Base-by-base conservation (phyloP, 1,140 invertebrate genomes). In the Eufriesea mexicana region DNA sequence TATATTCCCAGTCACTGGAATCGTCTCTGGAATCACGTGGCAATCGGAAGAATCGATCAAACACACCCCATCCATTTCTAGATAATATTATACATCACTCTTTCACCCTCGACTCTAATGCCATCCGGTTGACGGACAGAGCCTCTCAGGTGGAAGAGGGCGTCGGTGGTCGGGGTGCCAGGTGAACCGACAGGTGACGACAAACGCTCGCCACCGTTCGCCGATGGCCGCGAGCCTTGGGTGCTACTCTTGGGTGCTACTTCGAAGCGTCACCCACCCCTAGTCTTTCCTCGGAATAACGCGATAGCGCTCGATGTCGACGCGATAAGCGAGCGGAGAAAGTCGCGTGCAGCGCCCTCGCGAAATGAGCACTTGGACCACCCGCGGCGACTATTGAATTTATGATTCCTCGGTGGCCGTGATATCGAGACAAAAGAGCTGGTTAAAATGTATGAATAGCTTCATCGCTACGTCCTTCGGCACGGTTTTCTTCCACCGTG, bases 361-460 rank as follows among this genome's bases (percentile, higher is more conserved):
- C 18, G 45, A 78, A 78, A 68, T 78, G 75, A 25, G 35, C 62
- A 51, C 66, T 25, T 20, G 59, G 25, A 28, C 72, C 72, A 25
- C 68, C 59, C n/a, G 47, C 14, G 61, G 79, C 9, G 6, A 9
- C 45, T 23, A 25, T 25, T 67, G 51, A 83, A 83, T 83, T 83
- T 47, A 78, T 78, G 55, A 78, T 62, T 68, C 25, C 62, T 20
- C 23, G 14, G 49, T 5, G 6, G 25, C 49, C 54, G 16, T 5
- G 23, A 10, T 54, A 66, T 49, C 62, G 66, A 25, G 20, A 54
- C 74, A 71, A 77, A 68, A 10, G n/a, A 12, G 20, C 74, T 64
- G 47, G 54, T 77, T 78, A 77, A 68, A 83, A 70, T 83, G 45
- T 83, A 61, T 76, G 64, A 70, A 62, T 77, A 57, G 55, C 42